Percentiles rank a stretch among this genome's conserved stretches.
Evolutionary conservation across 2,797 vertebrate genomes (phyloP).

Genomic region (Aselliscus stoliczkanus): DNA sequence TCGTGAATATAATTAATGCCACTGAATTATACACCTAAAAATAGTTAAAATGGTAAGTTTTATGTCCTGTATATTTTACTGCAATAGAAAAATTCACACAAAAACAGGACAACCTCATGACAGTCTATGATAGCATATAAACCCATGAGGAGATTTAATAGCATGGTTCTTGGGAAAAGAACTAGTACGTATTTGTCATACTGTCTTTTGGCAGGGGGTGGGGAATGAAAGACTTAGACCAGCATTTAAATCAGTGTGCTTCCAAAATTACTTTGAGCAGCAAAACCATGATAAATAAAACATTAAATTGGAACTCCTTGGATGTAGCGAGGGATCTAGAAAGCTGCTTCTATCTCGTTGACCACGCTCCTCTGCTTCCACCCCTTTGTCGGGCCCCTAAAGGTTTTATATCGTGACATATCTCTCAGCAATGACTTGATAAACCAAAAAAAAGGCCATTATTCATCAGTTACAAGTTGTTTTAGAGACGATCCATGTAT

Average conservation of each 20-base stretch:
- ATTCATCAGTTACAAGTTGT: neutral
- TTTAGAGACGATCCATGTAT: neutral
- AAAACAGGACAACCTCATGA: neutral
- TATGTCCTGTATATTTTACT: neutral
- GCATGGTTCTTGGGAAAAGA: conserved; percentile 15
- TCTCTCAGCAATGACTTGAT: neutral
- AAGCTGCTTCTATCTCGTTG: neutral
- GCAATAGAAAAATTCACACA: neutral
- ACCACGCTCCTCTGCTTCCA: neutral
- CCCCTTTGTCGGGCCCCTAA: neutral
- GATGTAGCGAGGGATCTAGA: neutral
- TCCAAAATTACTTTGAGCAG: conserved; percentile 2
- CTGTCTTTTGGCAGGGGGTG: neutral
- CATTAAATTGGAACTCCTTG: neutral
- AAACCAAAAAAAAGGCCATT: conserved; percentile 28
- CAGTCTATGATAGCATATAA: neutral
- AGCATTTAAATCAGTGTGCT: neutral
- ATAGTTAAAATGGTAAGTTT: conserved; percentile 32
- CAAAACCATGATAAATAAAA: neutral
- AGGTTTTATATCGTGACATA: neutral
- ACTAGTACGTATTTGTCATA: neutral
- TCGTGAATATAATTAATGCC: neutral
- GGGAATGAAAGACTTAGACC: neutral
- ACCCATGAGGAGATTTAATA: neutral
- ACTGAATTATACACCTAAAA: conserved; percentile 16